Base-by-base conservation (phyloP, 1,140 invertebrate genomes). In the Trinorchestia longiramus region DNA sequence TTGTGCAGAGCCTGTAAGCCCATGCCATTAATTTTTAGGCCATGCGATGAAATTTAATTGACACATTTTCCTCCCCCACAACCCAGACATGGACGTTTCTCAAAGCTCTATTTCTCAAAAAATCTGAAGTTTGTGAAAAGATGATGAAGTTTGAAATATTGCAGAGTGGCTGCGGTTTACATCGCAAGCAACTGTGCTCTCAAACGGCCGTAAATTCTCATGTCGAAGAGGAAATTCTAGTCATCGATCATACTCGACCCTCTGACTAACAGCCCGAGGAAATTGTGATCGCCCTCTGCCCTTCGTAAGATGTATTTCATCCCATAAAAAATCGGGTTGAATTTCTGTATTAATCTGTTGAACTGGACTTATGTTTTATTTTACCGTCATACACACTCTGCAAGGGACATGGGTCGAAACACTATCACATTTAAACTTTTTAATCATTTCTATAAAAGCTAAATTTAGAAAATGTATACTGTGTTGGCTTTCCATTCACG, bases 181-280 rank as follows among this genome's bases (percentile, higher is more conserved):
- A 94, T 94, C 44, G 36, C 92, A 40, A 90, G 92, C 92, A 94
- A 47, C 92, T 45, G 92, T 43, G 43, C 41, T 94, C 44, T 45
- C 43, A 43, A n/a, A 4, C 43, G 43, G 43, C 92, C 44, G 92
- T 94, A 94, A 94, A 94, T 94, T 94, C 92, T 94, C 92, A 94
- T 94, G 92, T 94, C 92, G 92, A 94, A 94, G 43, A 94, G 92
- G 92, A 94, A 94, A 94, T 94, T 94, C 44, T 40, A 47, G 43
- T 40, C 43, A 94, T 94, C 92, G 92, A 94, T 94, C 92, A 94
- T 94, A 45, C 43, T 43, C 41, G 43, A 94, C 36, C 43, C 43
- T 15, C 43, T 40, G 43, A 47, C 92, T 45, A 47, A 47, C 44
- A 47, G 43, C 43, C 36, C 92, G 40, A 45, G 43, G 44, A 94